phyloP scores from a whole-genome alignment of 53 echinoderm and acorn worm species.

The Temnopleurus reevesii region DNA sequence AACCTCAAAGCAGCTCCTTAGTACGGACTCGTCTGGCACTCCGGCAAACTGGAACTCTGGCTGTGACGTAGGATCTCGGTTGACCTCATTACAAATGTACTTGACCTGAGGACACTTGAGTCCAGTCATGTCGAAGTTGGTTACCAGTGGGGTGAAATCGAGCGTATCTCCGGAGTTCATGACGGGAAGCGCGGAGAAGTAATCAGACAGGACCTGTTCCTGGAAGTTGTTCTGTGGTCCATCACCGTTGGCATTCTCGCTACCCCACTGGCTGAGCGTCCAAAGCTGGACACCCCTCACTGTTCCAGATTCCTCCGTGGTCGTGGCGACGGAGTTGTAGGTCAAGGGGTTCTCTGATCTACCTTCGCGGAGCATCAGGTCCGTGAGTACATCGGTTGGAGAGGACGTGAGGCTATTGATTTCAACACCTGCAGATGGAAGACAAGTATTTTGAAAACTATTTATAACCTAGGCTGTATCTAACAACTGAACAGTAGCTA shows the following conservation, averaged over 20 bases:
- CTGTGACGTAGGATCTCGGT: constrained; percentile 63
- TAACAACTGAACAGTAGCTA: background rate
- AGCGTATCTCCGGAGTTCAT: constrained; percentile 71
- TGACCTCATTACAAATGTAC: constrained; percentile 87
- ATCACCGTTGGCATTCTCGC: constrained; percentile 78
- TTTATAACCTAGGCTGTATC: background rate
- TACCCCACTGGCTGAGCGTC: constrained; percentile 85
- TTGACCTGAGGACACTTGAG: constrained; percentile 66
- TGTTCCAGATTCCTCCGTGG: constrained; percentile 74
- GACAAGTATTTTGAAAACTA: background rate
- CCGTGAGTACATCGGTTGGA: constrained; percentile 41
- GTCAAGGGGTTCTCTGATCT: constrained; percentile 69
- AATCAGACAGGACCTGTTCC: constrained; percentile 72
- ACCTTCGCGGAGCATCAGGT: constrained; percentile 72
- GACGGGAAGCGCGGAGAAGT: constrained; percentile 74
- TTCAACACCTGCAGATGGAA: constrained; percentile 31
- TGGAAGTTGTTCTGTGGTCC: constrained; percentile 73
- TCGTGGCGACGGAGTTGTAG: constrained; percentile 70
- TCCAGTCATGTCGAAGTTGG: constrained; percentile 92
- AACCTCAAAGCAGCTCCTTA: constrained; percentile 78
- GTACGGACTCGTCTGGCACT: constrained; percentile 71
- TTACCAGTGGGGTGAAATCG: constrained; percentile 64
- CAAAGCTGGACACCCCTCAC: constrained; percentile 67
- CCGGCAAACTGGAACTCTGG: constrained; percentile 77
- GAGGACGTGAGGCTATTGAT: constrained; percentile 35